Evolutionary conservation across 2,113 vertebrate species (phyloP), one percentile per base, ranked within the genome.

Genomic region (Lepidothrix coronata): DNA sequence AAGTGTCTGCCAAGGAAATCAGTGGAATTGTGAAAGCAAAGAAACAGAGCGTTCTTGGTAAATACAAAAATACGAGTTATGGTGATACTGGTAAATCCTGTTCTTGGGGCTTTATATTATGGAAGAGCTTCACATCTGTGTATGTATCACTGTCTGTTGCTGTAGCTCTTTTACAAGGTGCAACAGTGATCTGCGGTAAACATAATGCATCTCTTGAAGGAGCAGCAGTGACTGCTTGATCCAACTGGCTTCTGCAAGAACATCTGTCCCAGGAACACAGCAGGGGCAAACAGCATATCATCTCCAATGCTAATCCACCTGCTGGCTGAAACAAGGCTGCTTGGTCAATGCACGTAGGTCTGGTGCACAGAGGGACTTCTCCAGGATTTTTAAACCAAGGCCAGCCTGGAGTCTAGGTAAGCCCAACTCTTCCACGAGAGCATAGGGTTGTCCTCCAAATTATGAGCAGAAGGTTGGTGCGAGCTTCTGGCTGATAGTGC

Each of bases 291-390:
- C 12, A 43, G 14, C 0, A 1, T 13, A 2, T 33, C 13, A 10
- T 8, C 10, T 77, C 54, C 1, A 0, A 44, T 55, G 23, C 11
- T 61, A 58, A 58, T 59, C 15, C 21, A 14, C 27, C 31, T 39
- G 12, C 43, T 72, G 77, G 8, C 43, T 48, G 8, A 75, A 70
- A 37, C 0, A 0, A 33, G 49, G 33, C 28, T 66, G 16, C 51
- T 27, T 1, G 0, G 11, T 43, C 27, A 30, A 24, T 21, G 13
- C 5, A 3, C 0, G 0, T 24, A 11, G 14, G 25, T 23, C 35
- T 66, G 27, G n/a, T 43, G 39, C n/a, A 14, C 13, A 24, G 39
- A 55, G 13, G 16, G 27, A 48, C n/a, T 71, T 54, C 54, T 80
- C 43, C 0, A 20, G 21, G n/a, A 4, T 43, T 62, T 92, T 83